These are phyloP conservation scores for Planiliza haematocheilus DNA, from an alignment of 2,113 vertebrate species.

Conservation along the genomic window DNA sequence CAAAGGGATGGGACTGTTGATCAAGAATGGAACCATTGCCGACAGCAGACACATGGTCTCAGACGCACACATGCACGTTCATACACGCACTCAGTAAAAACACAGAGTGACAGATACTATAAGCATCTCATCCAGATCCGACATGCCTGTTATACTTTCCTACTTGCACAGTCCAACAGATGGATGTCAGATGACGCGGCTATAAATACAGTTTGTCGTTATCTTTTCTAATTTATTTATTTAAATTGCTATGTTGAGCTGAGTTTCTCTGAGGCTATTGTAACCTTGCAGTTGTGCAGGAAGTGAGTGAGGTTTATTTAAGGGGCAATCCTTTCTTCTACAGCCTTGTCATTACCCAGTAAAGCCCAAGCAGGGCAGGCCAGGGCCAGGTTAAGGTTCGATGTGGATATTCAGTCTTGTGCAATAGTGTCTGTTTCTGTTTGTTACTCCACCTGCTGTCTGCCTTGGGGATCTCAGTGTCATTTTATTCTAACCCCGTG, in stretches of 20 bases:
- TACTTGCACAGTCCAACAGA: constrained; percentile 15
- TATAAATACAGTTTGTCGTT: not conserved
- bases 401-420: constrained; percentile 3
- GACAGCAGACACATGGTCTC: constrained; percentile 60
- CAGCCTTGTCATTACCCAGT: constrained; percentile 20
- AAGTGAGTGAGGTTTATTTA: constrained; percentile 19
- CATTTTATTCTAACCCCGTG: constrained; percentile 10
- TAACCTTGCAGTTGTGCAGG: constrained; percentile 8
- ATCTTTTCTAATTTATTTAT: not conserved
- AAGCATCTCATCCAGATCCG: constrained; percentile 13
- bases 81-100: constrained; percentile 19
- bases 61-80: constrained; percentile 12
- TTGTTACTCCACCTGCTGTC: not conserved
- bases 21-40: constrained; percentile 48
- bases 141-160: constrained; percentile 11
- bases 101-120: constrained; percentile 14
- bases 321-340: constrained; percentile 23
- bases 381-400: constrained; percentile 5
- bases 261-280: constrained; percentile 3
- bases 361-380: not conserved
- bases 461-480: not conserved
- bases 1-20: constrained; percentile 59
- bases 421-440: constrained; percentile 5
- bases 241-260: constrained; percentile 1
- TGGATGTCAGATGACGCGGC: constrained; percentile 23